Evolutionary conservation across 2,113 vertebrate genomes (phyloP).

Genomic region (Pollimyrus isidori): DNA sequence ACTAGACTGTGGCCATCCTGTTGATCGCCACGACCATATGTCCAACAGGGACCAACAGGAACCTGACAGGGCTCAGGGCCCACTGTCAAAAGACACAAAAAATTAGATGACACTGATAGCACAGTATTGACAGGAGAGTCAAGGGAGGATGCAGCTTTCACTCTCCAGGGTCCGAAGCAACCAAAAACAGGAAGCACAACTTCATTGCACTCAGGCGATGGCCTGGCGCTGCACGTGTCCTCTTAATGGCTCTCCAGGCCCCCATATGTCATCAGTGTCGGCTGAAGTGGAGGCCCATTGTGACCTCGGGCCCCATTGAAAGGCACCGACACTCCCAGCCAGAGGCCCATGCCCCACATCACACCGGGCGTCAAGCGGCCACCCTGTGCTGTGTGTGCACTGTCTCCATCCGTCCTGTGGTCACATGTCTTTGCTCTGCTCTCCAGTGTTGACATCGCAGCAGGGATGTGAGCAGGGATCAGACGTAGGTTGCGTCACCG

Average conservation of each 20-base stretch:
- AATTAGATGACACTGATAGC: conserved; percentile 14
- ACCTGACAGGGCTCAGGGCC: background rate
- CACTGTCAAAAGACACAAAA: conserved; percentile 38
- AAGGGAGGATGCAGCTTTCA: conserved; percentile 15
- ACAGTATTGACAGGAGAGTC: conserved; percentile 33
- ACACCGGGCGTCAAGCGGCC: background rate
- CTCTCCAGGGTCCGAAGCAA: background rate
- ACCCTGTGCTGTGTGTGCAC: background rate
- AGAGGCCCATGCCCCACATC: background rate
- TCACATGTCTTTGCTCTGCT: background rate
- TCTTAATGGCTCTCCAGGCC: background rate
- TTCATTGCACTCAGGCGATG: background rate
- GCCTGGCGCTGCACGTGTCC: background rate
- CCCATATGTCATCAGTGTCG: background rate
- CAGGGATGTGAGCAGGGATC: background rate
- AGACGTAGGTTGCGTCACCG: background rate
- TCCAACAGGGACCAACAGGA: background rate
- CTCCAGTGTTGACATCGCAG: background rate
- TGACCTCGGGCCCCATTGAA: background rate
- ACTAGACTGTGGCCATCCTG: background rate
- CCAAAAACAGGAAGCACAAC: background rate
- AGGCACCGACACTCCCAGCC: background rate
- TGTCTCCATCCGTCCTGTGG: background rate
- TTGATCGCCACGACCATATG: background rate
- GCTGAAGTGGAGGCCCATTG: background rate